Base-by-base conservation (phyloP, 2,888 invertebrate species). In the Bombylius discolor region DNA sequence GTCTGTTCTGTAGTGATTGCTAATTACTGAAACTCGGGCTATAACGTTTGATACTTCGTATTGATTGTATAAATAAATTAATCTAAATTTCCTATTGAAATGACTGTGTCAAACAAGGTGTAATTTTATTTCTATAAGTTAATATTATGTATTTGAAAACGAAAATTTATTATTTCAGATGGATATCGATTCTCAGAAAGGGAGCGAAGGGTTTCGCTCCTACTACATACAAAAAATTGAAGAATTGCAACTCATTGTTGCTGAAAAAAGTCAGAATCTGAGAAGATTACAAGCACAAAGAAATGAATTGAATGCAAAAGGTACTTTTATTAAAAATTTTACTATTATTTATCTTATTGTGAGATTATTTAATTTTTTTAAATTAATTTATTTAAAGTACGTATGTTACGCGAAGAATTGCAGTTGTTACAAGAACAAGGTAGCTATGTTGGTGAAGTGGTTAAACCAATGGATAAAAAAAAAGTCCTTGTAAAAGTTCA, bases 391-490 rank as follows among this genome's bases (percentile, higher is more conserved):
- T 61, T 72, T 74, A 33, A 67, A 91, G 98, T 99, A 49, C 87
- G 99, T 42, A 92, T 97, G 92, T 74, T 99, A 59, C 84, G 98
- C 9, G 99, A 99, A 70, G 99, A 99, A 71, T 78, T 99, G 1
- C 97, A 98, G 76, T 80, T 98, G 34, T 78, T 99, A 12, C 89
- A 90, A 72, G 99, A 99, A 69, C 99, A 99, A 72, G 99, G 99
- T 13, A 97, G 97, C 23, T 98, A 99, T 76, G 99, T 99, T 4
- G 99, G 99, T 11, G 99, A 99, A 77, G 98, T 99, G 5, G 97
- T 98, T 0, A 98, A 99, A 71, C 96, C 97, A 0, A 99, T 99
- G 98, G 99, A 99, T 74, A 99, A 99, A 75, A 99, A 99, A 77
- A 99, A 99, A 74, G 98, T 99, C 0, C 80, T 99, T 1, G 98